Evolutionary conservation across 1,140 invertebrate genomes (phyloP).

Genomic region (Aricia agestis): DNA sequence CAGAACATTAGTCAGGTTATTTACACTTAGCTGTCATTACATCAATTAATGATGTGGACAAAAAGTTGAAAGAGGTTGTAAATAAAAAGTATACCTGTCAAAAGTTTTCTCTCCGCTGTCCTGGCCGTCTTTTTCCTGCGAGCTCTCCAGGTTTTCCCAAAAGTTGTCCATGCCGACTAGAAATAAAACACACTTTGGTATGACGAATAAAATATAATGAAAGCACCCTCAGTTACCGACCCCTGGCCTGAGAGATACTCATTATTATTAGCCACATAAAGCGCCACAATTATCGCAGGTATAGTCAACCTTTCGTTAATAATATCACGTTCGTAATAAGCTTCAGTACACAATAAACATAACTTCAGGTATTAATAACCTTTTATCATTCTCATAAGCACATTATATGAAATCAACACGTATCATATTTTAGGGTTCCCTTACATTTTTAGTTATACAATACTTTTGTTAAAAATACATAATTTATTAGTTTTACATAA

Average conservation of each 20-base stretch:
- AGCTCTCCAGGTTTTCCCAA: slow-evolving; percentile 56
- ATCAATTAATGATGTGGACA: no score
- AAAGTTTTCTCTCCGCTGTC: slow-evolving; percentile 53
- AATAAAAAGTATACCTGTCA: slow-evolving; percentile 48
- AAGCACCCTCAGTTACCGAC: slow-evolving; percentile 17
- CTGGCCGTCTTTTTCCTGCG: slow-evolving; percentile 54
- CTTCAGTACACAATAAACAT: slow-evolving; percentile 19
- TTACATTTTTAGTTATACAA: neutral
- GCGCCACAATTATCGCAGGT: slow-evolving; percentile 11
- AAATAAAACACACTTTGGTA: slow-evolving; percentile 29
- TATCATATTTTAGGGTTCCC: neutral
- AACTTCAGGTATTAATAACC: slow-evolving; percentile 15
- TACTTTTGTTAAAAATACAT: neutral
- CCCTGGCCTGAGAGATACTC: slow-evolving; percentile 16
- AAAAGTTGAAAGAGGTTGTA: no score
- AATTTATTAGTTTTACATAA: no score
- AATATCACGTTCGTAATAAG: slow-evolving; percentile 5
- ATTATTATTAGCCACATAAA: slow-evolving; percentile 12
- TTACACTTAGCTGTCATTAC: no score
- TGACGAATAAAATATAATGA: slow-evolving; percentile 19
- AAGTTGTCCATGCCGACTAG: slow-evolving; percentile 66
- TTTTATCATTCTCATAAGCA: slow-evolving; percentile 8
- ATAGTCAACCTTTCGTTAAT: slow-evolving; percentile 2
- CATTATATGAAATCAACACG: neutral
- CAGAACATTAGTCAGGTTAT: no score